phyloP scores from a whole-genome alignment of 2,888 invertebrate genomes.

The Peribatodes rhomboidaria region DNA sequence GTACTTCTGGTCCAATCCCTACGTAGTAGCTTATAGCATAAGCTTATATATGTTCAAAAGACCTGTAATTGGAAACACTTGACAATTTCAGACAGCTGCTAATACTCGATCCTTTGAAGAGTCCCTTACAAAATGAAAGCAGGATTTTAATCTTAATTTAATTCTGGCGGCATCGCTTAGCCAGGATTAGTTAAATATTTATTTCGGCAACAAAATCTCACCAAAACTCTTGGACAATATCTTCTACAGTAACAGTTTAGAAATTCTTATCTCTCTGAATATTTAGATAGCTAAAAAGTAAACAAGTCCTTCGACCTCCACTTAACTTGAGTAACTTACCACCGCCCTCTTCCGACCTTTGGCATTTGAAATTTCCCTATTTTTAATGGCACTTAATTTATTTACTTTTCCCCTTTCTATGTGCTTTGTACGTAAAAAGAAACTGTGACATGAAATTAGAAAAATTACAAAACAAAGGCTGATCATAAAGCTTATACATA shows the following conservation, averaged over 20 bases:
- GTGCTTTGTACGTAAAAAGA: not conserved
- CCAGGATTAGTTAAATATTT: not conserved
- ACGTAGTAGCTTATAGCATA: too few species aligned
- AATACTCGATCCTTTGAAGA: not conserved
- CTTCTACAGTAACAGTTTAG: not conserved
- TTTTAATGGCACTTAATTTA: conserved; percentile 5
- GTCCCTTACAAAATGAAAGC: not conserved
- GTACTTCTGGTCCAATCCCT: too few species aligned
- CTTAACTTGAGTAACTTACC: conserved; percentile 3
- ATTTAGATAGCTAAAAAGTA: not conserved
- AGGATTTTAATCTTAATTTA: not conserved
- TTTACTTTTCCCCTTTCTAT: not conserved
- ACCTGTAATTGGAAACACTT: not conserved
- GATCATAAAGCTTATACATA: conserved; percentile 17
- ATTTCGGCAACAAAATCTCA: not conserved
- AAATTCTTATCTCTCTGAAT: not conserved
- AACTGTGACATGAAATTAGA: not conserved
- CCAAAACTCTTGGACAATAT: not conserved
- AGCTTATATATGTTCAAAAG: not conserved
- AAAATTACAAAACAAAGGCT: conserved; percentile 21
- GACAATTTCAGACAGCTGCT: not conserved
- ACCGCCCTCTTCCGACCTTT: conserved; percentile 22
- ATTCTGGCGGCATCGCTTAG: not conserved
- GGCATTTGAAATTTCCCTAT: conserved; percentile 24
- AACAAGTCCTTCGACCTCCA: conserved; percentile 27